Evolutionary conservation across 2,888 invertebrate species (phyloP).

Genomic region (Cryptosula pallasiana): DNA sequence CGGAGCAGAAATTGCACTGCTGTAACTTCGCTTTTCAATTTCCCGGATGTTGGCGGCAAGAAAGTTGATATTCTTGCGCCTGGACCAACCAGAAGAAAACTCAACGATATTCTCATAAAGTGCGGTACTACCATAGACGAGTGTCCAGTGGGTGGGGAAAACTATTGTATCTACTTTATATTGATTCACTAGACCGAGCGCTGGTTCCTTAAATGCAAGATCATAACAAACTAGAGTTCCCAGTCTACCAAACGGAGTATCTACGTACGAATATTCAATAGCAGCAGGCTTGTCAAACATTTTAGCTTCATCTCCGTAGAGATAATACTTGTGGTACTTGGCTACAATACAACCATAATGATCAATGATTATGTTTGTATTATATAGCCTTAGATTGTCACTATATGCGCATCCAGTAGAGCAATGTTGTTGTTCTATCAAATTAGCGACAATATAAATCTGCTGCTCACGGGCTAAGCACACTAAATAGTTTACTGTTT

Average conservation of each 20-base stretch:
- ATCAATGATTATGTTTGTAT: slow-evolving; percentile 74
- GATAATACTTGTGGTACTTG: slow-evolving; percentile 59
- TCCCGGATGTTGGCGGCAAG: slow-evolving; percentile 68
- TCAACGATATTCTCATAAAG: slow-evolving; percentile 29
- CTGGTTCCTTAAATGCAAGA: slow-evolving; percentile 68
- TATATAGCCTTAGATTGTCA: slow-evolving; percentile 56
- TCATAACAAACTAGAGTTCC: slow-evolving; percentile 81
- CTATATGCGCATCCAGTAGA: background rate
- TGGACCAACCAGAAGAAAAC: slow-evolving; percentile 67
- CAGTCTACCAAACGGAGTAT: slow-evolving; percentile 70
- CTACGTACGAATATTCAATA: slow-evolving; percentile 62
- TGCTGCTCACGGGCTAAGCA: slow-evolving; percentile 59
- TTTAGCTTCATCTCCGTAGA: slow-evolving; percentile 48
- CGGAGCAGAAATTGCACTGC: slow-evolving; percentile 65
- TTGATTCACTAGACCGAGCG: slow-evolving; percentile 59
- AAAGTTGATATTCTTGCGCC: slow-evolving; percentile 64
- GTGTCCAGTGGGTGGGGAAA: slow-evolving; percentile 74
- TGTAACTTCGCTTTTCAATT: slow-evolving; percentile 57
- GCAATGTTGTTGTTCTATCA: slow-evolving; percentile 64
- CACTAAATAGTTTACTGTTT: slow-evolving; percentile 46
- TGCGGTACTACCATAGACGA: slow-evolving; percentile 56
- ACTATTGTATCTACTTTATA: slow-evolving; percentile 61
- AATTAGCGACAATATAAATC: slow-evolving; percentile 68
- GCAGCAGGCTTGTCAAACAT: slow-evolving; percentile 34
- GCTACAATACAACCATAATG: slow-evolving; percentile 67